Base-by-base conservation (phyloP, 1,140 invertebrate genomes). In the Melipona quadrifasciata region DNA sequence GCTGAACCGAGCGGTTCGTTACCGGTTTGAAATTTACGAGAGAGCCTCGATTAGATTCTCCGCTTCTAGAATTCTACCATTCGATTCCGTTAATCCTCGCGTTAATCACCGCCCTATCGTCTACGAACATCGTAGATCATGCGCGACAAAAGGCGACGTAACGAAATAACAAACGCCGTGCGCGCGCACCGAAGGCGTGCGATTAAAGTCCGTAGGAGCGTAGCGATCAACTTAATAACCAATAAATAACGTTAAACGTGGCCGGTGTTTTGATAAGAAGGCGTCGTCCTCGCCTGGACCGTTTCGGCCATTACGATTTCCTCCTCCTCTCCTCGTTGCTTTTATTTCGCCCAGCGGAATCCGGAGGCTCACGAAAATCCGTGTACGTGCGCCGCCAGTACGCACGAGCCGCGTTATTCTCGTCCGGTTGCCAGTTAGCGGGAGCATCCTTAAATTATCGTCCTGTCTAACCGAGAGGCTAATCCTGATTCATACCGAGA, bases 401-500 rank as follows among this genome's bases (percentile, higher is more conserved):
- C 68, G 58, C 39, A 24, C n/a, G 31, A 8, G 53, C 21, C 79
- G 58, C 74, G 87, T 88, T 83, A 86, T 81, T 85, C 86, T 84
- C 67, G 76, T 87, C 84, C 76, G 58, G 55, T 84, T 79, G 16
- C 39, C 27, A 21, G 79, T 80, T 76, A 75, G 73, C 71, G 70
- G 73, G 80, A 71, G 67, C 82, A 83, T 67, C 86, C 89, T 91
- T 93, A 93, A 93, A 93, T 93, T 91, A 93, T 82, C 64, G 70
- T 82, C 80, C 84, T 88, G 88, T 91, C 91, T 91, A 87, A 91
- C 90, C 80, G 88, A 71, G 61, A 84, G 84, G 82, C 90, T 93
- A 93, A 93, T 90, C 90, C 88, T 93, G 92, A 93, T 93, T 92
- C 91, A 93, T 92, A 77, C 55, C 85, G 85, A 65, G 61, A 27